A percentile compares a stretch with the other conserved stretches of the same genome.
These are phyloP conservation scores for Beaufortia kweichowensis DNA, from an alignment of 2,113 vertebrate species.

Conservation along the genomic window DNA sequence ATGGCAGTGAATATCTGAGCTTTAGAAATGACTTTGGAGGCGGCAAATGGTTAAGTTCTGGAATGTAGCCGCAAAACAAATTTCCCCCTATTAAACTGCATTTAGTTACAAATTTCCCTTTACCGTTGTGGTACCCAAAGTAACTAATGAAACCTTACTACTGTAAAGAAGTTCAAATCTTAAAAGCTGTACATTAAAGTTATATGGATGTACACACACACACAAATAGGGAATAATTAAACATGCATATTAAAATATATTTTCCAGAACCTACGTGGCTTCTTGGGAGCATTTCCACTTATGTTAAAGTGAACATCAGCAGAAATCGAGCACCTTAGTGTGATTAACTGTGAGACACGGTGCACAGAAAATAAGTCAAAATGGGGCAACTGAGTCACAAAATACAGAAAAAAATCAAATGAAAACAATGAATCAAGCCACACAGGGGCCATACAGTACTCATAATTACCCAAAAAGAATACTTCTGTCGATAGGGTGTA, in stretches of 20 bases:
- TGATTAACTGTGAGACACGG: constrained; percentile 49
- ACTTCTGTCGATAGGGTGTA: background rate
- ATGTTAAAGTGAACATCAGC: constrained; percentile 30
- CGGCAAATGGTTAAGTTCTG: background rate
- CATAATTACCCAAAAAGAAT: constrained; percentile 39
- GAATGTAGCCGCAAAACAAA: background rate
- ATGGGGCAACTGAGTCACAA: constrained; percentile 65
- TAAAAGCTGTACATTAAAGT: no score
- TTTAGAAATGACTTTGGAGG: background rate
- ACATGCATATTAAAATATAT: background rate
- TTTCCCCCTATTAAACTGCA: background rate
- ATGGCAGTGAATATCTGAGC: background rate
- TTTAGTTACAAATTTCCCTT: background rate
- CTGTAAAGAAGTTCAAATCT: no score
- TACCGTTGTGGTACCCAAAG: background rate
- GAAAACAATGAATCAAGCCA: constrained; percentile 27
- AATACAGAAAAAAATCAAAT: background rate
- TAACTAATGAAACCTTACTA: background rate
- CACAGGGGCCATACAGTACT: constrained; percentile 35
- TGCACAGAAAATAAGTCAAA: constrained; percentile 34
- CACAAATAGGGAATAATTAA: background rate
- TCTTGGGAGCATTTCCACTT: constrained; percentile 4
- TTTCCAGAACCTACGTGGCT: background rate
- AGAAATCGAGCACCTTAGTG: constrained; percentile 15
- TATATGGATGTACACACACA: background rate